Evolutionary conservation across 2,888 invertebrate species (phyloP), one percentile per base, ranked within the genome.

Genomic region (Steinernema carpocapsae): DNA sequence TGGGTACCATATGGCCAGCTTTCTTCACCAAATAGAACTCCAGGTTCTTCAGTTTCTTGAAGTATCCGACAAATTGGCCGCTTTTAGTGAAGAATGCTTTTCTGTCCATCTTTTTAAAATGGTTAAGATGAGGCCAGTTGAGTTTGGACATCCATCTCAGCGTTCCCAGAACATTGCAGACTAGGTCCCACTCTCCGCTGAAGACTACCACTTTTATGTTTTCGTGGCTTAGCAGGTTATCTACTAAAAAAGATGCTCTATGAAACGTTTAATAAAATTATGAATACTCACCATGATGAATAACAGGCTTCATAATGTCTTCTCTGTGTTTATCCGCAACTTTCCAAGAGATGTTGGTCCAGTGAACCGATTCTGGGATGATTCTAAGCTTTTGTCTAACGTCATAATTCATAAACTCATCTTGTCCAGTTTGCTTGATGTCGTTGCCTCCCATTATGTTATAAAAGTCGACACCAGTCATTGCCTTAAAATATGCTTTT

Each of bases 261-360:
- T n/a, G n/a, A n/a, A n/a, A n/a, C n/a, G n/a, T n/a, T n/a, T n/a
- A n/a, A n/a, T n/a, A n/a, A 10, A 10, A 19, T n/a, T 51, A 19
- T 6, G 51, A 51, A 51, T 6, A 19, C 71, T 46, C 19, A 92
- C 93, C 92, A 87, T 91, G 89, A 75, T 91, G 89, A 1, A 91
- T 91, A 24, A 92, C 93, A 0, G 94, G 93, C 86, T 92, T 93
- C 93, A 94, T 93, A 84, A 93, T 93, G 86, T 94, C 94, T 6
- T 81, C 90, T 10, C 86, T 81, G 45, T 93, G 89, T 37, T 88
- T 87, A 26, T 86, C 80, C 84, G 93, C 93, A 0, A 93, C 93
- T 0, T 76, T 70, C 4, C 80, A 74, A 6, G 91, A 90, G 84
- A 26, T 26, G 7, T 56, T 12, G 6, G 3, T 6, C 56, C 56